phyloP scores from a whole-genome alignment of 2,888 invertebrate species.

The Melinopterus prodromus region DNA sequence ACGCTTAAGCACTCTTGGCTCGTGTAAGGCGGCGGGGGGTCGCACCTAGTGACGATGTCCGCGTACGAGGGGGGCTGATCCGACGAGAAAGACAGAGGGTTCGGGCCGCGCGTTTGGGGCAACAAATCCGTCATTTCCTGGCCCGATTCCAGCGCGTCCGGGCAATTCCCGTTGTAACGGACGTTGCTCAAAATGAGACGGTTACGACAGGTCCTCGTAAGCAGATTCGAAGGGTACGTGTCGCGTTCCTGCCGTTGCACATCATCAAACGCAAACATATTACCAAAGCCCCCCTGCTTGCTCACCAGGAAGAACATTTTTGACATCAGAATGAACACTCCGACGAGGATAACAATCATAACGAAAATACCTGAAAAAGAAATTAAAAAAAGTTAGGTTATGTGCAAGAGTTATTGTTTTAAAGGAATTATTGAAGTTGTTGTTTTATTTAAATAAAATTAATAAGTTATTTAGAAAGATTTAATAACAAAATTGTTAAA shows the following conservation, averaged over 20 bases:
- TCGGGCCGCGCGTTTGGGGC: slow-evolving; percentile 43
- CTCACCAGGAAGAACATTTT: slow-evolving; percentile 57
- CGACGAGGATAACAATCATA: slow-evolving; percentile 52
- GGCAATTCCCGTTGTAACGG: slow-evolving; percentile 28
- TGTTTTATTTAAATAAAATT: background rate
- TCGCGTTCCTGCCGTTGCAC: slow-evolving; percentile 23
- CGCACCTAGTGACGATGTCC: slow-evolving; percentile 51
- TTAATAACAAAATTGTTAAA: background rate
- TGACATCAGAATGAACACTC: slow-evolving; percentile 39
- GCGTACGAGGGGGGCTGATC: slow-evolving; percentile 57
- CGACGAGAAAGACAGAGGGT: slow-evolving; percentile 42
- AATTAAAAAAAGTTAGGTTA: slow-evolving; percentile 20
- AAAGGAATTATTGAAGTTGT: background rate
- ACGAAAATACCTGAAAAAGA: slow-evolving; percentile 52
- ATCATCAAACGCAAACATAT: background rate
- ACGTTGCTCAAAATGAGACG: slow-evolving; percentile 32
- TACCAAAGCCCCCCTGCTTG: slow-evolving; percentile 42
- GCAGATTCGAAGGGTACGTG: slow-evolving; percentile 27
- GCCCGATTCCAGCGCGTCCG: slow-evolving; percentile 34
- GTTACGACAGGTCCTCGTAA: slow-evolving; percentile 28
- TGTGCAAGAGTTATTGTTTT: background rate
- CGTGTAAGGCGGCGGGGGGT: slow-evolving; percentile 63
- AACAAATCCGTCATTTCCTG: slow-evolving; percentile 52
- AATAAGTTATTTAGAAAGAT: background rate
- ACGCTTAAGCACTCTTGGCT: slow-evolving; percentile 48